A percentile compares a stretch with the other conserved stretches of the same genome.
These are phyloP conservation scores for Planococcus citri DNA, from an alignment of 1,140 invertebrate species.

Conservation along the genomic window DNA sequence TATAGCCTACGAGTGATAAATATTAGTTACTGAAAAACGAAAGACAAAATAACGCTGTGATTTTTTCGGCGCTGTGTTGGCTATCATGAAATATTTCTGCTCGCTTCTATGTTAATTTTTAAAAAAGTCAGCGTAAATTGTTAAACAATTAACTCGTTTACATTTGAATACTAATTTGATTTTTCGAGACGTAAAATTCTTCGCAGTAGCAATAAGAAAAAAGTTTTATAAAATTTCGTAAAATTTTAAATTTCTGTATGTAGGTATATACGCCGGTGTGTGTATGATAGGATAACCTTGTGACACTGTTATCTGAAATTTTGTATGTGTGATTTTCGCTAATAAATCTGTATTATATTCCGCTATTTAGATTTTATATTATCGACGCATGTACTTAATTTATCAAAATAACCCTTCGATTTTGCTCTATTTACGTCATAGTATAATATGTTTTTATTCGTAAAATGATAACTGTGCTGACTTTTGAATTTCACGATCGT, in stretches of 20 bases:
- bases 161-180: background rate
- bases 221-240: too few species aligned
- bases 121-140: background rate
- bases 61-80: background rate
- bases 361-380: background rate
- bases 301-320: constrained; percentile 2
- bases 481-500: background rate
- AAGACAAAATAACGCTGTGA: too few species aligned
- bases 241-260: too few species aligned
- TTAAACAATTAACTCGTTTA: background rate
- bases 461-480: background rate
- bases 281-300: background rate
- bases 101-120: background rate
- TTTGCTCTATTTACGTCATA: background rate
- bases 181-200: background rate
- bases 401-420: constrained; percentile 2
- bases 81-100: background rate
- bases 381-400: background rate
- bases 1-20: too few species aligned
- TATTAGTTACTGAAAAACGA: too few species aligned
- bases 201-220: too few species aligned
- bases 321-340: background rate
- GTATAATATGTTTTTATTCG: background rate
- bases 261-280: too few species aligned
- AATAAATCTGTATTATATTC: background rate